A percentile compares a stretch with the other conserved stretches of the same genome.
Conservation (phyloP, 2,888 invertebrate genomes). For the Imbricaverruca yamaguchii region DNA sequence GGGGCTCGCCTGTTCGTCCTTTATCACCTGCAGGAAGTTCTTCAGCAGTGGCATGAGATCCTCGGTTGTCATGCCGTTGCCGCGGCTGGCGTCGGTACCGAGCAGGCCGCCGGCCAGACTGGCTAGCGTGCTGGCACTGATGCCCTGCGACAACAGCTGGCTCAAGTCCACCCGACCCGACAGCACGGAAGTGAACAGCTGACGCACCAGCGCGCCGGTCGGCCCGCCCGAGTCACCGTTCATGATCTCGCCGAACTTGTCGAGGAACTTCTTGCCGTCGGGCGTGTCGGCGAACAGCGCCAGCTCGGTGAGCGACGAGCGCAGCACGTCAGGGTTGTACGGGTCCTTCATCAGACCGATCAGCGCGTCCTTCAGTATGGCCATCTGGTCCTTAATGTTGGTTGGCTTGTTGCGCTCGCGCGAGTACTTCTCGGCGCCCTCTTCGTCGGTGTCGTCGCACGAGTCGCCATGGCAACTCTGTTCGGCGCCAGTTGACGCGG, state of each 20-base stretch:
- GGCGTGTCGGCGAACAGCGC: slow-evolving; percentile 13
- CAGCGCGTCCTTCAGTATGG: slow-evolving; percentile 2
- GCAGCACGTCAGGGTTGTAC: slow-evolving; percentile 15
- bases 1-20: slow-evolving; percentile 18
- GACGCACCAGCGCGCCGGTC: not conserved
- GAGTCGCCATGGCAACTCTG: not conserved
- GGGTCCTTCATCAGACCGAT: slow-evolving; percentile 13
- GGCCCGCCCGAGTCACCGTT: not conserved
- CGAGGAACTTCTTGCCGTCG: not conserved
- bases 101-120: slow-evolving; percentile 1
- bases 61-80: slow-evolving; percentile 14
- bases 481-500: not conserved
- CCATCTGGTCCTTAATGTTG: not conserved
- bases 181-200: slow-evolving; percentile 12
- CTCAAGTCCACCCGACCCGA: not conserved
- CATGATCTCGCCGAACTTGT: not conserved
- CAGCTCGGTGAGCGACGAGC: slow-evolving; percentile 15
- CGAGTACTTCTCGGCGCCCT: slow-evolving; percentile 18
- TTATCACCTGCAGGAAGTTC: slow-evolving; percentile 10
- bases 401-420: not conserved
- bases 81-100: not conserved
- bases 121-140: not conserved
- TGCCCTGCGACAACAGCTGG: not conserved
- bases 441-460: not conserved
- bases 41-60: slow-evolving; percentile 4